Base-by-base conservation (phyloP, 2,888 invertebrate species). In the Euzophera pinguis region DNA sequence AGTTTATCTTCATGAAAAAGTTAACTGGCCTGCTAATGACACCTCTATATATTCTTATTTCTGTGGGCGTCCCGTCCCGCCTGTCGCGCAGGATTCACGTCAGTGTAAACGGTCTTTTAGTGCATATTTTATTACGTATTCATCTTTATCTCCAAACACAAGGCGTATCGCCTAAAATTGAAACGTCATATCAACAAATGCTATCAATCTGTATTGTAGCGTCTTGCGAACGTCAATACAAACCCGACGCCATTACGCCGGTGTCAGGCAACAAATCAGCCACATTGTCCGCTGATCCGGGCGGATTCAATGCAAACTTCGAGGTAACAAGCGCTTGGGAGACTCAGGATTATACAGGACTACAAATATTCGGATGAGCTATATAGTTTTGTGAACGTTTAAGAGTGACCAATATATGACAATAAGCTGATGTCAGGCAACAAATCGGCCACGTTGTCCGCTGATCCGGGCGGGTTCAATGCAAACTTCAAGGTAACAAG, bases 201-300 rank as follows among this genome's bases (percentile, higher is more conserved):
- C 6, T 12, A 43, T 43, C 12, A 43, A 27, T 29, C 43, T 5
- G 41, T 41, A 43, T 29, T 43, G 43, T 43, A 14, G 27, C 12
- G 47, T 35, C 47, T 43, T 22, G 43, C 29, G 41, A 17, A 17
- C 17, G 47, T 35, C 47, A 47, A 47, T 17, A 47, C 27, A 47
- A 17, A 49, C 14, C 13, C 38, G 13, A 38, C 13, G 38, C 38
- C 48, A 49, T 48, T 48, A 48, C 37, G 17, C 14, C 13, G 38
- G 73, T 68, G 76, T 71, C 69, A 65, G 61, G 54, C 62, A 58
- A 64, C 72, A 69, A 70, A 76, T 73, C 73, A 68, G 67, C 75
- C 67, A 64, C 63, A 75, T 76, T 78, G 79, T 75, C 74, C 75
- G 65, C 62, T 67, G 75, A 70, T 70, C 65, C 66, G 43, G 47